A percentile compares a stretch with the other conserved stretches of the same genome.
phyloP scores from a whole-genome alignment of 2,113 vertebrate genomes.

The Indicator indicator region DNA sequence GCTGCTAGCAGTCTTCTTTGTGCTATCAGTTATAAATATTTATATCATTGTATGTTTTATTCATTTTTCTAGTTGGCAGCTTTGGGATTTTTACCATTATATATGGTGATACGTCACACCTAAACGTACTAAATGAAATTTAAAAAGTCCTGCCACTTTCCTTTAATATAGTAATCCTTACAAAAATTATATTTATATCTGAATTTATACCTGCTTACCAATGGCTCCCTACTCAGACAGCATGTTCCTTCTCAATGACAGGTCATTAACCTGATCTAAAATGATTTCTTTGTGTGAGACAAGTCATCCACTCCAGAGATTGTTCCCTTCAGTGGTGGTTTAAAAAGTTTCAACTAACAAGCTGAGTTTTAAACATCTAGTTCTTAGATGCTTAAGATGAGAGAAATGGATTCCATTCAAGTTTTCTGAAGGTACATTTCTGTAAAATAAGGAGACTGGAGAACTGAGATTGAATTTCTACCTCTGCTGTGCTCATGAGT shows the following conservation, averaged over 20 bases:
- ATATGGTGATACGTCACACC: neutral
- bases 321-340: neutral
- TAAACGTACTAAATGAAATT: neutral
- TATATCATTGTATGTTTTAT: slow-evolving; percentile 5
- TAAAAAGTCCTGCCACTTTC: neutral
- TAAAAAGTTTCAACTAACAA: neutral
- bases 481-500: neutral
- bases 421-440: neutral
- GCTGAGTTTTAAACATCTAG: neutral
- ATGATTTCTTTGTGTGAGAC: neutral
- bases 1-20: neutral
- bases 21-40: slow-evolving; percentile 42
- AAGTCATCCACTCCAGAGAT: neutral
- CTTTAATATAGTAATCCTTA: neutral
- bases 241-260: neutral
- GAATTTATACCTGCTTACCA: neutral
- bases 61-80: neutral
- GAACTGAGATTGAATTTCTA: neutral
- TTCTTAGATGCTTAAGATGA: neutral
- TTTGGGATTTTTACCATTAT: neutral
- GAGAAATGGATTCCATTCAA: neutral
- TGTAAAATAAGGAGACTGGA: neutral
- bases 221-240: neutral
- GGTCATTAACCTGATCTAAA: neutral
- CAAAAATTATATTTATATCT: neutral